A percentile compares a stretch with the other conserved stretches of the same genome.
phyloP scores from a whole-genome alignment of 2,797 vertebrate species.

The Pangasius larnaudii region DNA sequence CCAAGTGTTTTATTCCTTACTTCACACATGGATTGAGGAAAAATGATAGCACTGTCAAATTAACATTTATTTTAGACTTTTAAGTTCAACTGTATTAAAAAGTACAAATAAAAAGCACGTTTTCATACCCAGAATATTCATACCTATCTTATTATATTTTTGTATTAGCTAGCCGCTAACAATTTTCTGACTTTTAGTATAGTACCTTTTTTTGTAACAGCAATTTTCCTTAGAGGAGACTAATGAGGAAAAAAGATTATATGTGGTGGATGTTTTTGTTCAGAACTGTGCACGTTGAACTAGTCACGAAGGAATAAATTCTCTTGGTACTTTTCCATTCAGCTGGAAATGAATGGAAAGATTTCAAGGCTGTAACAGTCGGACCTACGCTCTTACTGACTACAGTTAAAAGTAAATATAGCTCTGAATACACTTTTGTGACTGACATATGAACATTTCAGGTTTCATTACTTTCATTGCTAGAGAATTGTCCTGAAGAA shows the following conservation, averaged over 20 bases:
- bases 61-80: background rate
- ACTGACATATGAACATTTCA: slow-evolving; percentile 5
- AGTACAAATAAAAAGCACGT: background rate
- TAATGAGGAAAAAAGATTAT: background rate
- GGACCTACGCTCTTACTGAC: background rate
- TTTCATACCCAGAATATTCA: background rate
- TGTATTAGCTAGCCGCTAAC: background rate
- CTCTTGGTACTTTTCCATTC: background rate
- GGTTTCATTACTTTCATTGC: background rate
- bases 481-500: background rate
- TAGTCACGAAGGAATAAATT: background rate
- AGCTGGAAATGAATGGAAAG: background rate
- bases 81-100: background rate
- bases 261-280: background rate
- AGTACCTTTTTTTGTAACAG: background rate
- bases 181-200: background rate
- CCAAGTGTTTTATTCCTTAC: background rate
- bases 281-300: background rate
- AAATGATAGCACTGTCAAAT: too few species aligned
- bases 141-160: background rate
- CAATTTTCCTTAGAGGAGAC: too few species aligned
- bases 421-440: background rate
- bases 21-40: too few species aligned
- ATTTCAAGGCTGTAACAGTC: background rate
- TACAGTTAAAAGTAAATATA: background rate